Percentiles rank a stretch among this genome's conserved stretches.
Evolutionary conservation across 1,140 invertebrate species (phyloP).

Genomic region (Drosophila kikkawai): DNA sequence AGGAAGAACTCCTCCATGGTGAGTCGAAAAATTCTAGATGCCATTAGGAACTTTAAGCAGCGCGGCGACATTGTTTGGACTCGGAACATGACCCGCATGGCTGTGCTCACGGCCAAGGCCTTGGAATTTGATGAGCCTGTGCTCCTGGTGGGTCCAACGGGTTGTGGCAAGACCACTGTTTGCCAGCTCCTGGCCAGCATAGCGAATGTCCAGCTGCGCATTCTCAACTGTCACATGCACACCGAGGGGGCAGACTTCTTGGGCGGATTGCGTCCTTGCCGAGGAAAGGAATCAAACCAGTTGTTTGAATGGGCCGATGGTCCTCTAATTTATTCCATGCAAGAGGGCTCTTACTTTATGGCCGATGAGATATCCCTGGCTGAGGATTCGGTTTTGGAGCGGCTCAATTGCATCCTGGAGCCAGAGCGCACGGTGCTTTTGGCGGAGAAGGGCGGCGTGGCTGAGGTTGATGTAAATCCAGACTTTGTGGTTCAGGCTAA

Average conservation of each 20-base stretch:
- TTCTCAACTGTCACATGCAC: slow-evolving; percentile 99
- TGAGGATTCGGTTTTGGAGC: slow-evolving; percentile 98
- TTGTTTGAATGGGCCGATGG: slow-evolving; percentile 99
- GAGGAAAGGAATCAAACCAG: slow-evolving; percentile 86
- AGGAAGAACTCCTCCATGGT: slow-evolving; percentile 91
- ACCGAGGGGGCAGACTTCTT: slow-evolving; percentile 99
- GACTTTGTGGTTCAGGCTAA: slow-evolving; percentile 90
- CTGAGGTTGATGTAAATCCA: slow-evolving; percentile 84
- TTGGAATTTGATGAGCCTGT: slow-evolving; percentile 97
- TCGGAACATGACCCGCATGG: slow-evolving; percentile 94
- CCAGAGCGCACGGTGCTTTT: slow-evolving; percentile 95
- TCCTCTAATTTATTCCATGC: slow-evolving; percentile 96
- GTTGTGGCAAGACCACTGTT: slow-evolving; percentile 99
- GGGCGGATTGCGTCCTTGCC: slow-evolving; percentile 96
- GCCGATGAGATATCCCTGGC: slow-evolving; percentile 99
- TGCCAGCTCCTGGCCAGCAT: slow-evolving; percentile 94
- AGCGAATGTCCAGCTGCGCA: slow-evolving; percentile 88
- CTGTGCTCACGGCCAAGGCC: slow-evolving; percentile 96
- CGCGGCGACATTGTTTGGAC: slow-evolving; percentile 98
- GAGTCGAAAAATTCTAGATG: slow-evolving; percentile 90
- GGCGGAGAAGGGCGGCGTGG: slow-evolving; percentile 92
- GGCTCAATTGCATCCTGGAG: slow-evolving; percentile 98
- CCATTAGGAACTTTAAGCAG: slow-evolving; percentile 87
- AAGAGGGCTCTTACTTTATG: slow-evolving; percentile 94
- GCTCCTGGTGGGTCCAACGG: slow-evolving; percentile 98